A percentile compares a stretch with the other conserved stretches of the same genome.
phyloP scores from a whole-genome alignment of 2,888 invertebrate genomes.

The Microchrysa polita region DNA sequence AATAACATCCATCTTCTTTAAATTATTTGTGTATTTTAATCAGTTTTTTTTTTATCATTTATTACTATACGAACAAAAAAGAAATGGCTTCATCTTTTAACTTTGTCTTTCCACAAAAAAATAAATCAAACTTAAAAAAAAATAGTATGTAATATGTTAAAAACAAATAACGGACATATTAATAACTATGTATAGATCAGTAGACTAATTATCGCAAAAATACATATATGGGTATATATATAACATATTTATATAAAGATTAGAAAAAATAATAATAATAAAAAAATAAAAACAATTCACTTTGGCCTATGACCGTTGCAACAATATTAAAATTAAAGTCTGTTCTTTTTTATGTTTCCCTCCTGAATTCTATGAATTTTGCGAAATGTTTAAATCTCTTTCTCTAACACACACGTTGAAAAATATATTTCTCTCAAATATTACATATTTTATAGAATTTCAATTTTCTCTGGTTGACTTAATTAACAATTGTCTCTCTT shows the following conservation, averaged over 20 bases:
- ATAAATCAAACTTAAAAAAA: not conserved
- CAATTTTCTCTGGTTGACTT: too few relatives aligned
- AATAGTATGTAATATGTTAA: not conserved
- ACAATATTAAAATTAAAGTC: not conserved
- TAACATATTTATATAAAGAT: too few relatives aligned
- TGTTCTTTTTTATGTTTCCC: not conserved
- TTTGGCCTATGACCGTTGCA: slow-evolving; percentile 28
- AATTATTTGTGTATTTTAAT: too few relatives aligned
- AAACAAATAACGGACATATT: not conserved
- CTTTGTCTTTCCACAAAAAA: slow-evolving; percentile 5
- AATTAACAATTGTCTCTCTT: too few relatives aligned
- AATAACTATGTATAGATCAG: not conserved
- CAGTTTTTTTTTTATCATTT: too few relatives aligned
- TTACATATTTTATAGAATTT: too few relatives aligned
- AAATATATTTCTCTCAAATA: not conserved
- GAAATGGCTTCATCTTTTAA: too few relatives aligned
- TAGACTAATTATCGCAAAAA: too few relatives aligned
- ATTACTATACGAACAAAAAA: too few relatives aligned
- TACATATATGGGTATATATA: too few relatives aligned
- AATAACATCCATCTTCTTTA: too few relatives aligned
- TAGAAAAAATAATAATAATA: too few relatives aligned
- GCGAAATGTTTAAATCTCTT: not conserved
- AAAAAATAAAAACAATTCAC: slow-evolving; percentile 20
- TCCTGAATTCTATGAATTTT: not conserved
- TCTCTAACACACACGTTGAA: not conserved